Evolutionary conservation across 2,797 vertebrate species (phyloP).

Genomic region (Sparidentex hasta): DNA sequence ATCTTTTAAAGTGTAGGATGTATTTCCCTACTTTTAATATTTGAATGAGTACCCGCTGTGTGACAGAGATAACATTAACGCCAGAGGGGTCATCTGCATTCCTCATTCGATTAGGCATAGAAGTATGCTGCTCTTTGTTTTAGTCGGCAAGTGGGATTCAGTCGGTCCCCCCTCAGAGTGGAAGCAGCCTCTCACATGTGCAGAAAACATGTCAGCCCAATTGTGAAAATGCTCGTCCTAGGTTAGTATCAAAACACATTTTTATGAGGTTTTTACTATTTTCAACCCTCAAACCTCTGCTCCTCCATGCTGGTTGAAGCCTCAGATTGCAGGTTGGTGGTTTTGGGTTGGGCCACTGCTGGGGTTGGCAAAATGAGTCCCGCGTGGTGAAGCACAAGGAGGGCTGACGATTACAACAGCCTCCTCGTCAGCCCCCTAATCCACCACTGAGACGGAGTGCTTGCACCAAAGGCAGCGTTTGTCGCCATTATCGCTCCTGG

Average conservation of each 20-base stretch:
- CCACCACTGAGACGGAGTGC: conserved; percentile 29
- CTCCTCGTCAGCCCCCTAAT: conserved; percentile 23
- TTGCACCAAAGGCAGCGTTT: conserved; percentile 28
- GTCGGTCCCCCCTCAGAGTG: neutral
- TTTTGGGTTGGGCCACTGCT: conserved; percentile 78
- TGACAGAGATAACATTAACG: conserved; percentile 56
- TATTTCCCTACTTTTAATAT: conserved; percentile 40
- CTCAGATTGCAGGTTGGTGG: conserved; percentile 72
- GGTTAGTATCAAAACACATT: conserved; percentile 54
- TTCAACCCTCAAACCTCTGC: conserved; percentile 51
- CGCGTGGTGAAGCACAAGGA: conserved; percentile 58
- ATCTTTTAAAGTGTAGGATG: conserved; percentile 25
- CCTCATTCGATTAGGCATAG: conserved; percentile 22
- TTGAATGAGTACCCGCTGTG: conserved; percentile 39
- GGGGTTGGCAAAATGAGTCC: conserved; percentile 69
- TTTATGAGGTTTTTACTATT: conserved; percentile 58
- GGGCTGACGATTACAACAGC: conserved; percentile 47
- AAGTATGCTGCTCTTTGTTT: conserved; percentile 56
- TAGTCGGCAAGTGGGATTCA: conserved; percentile 28
- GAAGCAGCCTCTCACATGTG: conserved; percentile 34
- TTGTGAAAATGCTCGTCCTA: conserved; percentile 43
- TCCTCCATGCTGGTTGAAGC: conserved; percentile 45
- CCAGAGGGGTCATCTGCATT: conserved; percentile 36
- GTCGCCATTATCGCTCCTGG: conserved; percentile 51
- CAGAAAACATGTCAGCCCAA: conserved; percentile 36